phyloP scores from a whole-genome alignment of 2,113 vertebrate species.

The Hemibagrus wyckioides region DNA sequence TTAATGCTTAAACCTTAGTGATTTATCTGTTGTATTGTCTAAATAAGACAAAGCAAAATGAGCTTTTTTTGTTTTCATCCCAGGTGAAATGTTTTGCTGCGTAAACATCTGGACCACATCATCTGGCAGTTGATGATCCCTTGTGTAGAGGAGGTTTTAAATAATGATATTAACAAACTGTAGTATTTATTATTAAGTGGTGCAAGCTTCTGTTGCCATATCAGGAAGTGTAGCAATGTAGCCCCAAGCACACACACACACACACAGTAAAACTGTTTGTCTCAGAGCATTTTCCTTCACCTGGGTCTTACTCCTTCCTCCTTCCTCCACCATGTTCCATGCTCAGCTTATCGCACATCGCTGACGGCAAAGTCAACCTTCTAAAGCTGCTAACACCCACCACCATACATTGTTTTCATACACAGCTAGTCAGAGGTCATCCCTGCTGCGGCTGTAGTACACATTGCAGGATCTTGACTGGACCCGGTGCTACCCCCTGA shows the following conservation, averaged over 20 bases:
- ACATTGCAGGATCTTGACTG: background rate
- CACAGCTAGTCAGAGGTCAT: conserved; percentile 13
- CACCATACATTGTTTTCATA: conserved; percentile 25
- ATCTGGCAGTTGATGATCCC: background rate
- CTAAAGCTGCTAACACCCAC: conserved; percentile 38
- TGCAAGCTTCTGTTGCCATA: background rate
- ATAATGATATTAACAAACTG: background rate
- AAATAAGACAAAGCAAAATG: background rate
- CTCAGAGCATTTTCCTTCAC: background rate
- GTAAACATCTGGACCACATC: background rate
- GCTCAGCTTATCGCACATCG: background rate
- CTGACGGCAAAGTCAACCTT: conserved; percentile 10
- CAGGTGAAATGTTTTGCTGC: background rate
- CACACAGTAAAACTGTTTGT: background rate
- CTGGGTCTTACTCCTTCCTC: background rate
- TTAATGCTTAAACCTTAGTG: background rate
- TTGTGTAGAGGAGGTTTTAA: background rate
- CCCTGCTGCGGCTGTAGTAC: conserved; percentile 18
- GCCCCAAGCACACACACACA: background rate
- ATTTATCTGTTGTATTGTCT: background rate
- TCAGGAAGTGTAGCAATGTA: background rate
- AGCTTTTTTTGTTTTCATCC: background rate
- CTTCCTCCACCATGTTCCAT: background rate
- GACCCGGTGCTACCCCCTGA: conserved; percentile 25
- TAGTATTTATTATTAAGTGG: background rate